Base-by-base conservation (phyloP, 2,113 vertebrate genomes). In the Laterallus jamaicensis region DNA sequence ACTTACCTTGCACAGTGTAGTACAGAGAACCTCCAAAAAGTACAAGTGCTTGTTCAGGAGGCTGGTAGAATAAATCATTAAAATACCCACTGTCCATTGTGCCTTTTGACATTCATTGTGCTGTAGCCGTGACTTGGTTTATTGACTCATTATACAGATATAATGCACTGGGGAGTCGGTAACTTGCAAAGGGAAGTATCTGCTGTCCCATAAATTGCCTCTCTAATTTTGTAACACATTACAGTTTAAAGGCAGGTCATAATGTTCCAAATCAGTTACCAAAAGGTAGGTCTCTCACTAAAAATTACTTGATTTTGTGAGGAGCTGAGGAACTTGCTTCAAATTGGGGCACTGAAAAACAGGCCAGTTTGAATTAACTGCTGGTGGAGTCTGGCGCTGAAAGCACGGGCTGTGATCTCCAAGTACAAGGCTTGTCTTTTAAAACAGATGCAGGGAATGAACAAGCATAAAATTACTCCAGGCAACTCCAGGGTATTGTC, bases 141-240 rank as follows among this genome's bases (percentile, higher is more conserved):
- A 98, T 96, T 97, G 94, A 96, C 88, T 97, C 89, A 64, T 97
- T 96, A 83, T 73, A 76, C 90, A 75, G 93, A 76, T 74, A 93
- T 86, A 96, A 89, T 83, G 74, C 83, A 88, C 54, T 93, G 88
- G 95, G 44, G 76, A 91, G 86, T 82, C 92, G 67, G 91, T 94
- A 96, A 96, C 84, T 68, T 81, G 81, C 79, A 87, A 75, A 92
- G 62, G 90, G 56, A 67, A 83, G 76, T 95, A 90, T 89, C 62
- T 94, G 76, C 79, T 91, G 91, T 97, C 92, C 95, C 89, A 89
- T n/a, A 84, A 98, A 98, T 93, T 74, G 81, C 68, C 54, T 40
- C 81, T 86, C 22, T 94, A 54, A 91, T 90, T 94, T 81, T 88
- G 42, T 83, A 88, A 76, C 47, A 54, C 62, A 54, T 82, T 92